phyloP scores from a whole-genome alignment of 2,888 invertebrate genomes.

The Microctonus hyperodae region DNA sequence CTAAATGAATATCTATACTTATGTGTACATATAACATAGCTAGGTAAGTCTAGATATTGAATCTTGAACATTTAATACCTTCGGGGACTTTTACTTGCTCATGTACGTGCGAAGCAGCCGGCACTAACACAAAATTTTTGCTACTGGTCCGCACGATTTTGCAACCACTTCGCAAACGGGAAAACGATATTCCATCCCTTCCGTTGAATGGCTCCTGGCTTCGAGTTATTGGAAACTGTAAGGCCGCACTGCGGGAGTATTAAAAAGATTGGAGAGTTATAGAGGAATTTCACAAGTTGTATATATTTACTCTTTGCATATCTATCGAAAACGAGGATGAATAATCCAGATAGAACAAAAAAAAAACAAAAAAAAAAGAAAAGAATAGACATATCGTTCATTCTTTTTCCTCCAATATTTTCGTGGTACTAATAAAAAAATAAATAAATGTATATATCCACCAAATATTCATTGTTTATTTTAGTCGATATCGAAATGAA shows the following conservation, averaged over 20 bases:
- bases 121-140: background rate
- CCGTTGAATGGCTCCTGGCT: conserved; percentile 1
- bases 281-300: conserved; percentile 9
- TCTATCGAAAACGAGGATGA: background rate
- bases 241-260: conserved; percentile 22
- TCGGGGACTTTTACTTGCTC: background rate
- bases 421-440: no score
- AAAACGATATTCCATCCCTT: conserved; percentile 11
- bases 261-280: background rate
- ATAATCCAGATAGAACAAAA: background rate
- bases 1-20: background rate
- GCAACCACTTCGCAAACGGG: conserved; percentile 1
- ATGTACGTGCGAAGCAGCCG: background rate
- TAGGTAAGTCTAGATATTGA: conserved; percentile 15
- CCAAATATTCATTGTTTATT: no score
- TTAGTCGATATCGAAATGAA: background rate
- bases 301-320: background rate
- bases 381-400: no score
- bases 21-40: background rate
- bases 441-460: background rate
- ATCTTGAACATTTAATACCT: conserved; percentile 18
- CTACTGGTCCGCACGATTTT: background rate
- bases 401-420: background rate
- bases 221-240: conserved; percentile 16
- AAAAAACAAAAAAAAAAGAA: no score